Base-by-base conservation (phyloP, 2,113 vertebrate species). In the Corvus cornix region DNA sequence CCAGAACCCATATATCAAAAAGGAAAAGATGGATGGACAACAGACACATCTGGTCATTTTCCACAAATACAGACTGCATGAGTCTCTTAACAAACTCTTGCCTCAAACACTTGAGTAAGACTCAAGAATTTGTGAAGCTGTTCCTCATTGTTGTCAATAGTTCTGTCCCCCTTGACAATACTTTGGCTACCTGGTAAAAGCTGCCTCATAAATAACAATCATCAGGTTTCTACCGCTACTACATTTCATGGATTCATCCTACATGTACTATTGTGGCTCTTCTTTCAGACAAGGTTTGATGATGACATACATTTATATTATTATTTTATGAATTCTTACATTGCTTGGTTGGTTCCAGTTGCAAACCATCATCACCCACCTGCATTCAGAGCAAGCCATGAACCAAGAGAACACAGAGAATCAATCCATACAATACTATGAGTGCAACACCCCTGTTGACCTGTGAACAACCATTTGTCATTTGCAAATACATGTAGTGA, bases 401-500 rank as follows among this genome's bases (percentile, higher is more conserved):
- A 81, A 60, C 6, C 41, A 46, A 60, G 31, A 74, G 19, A 82
- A 24, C 26, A n/a, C 1, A 39, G 37, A 84, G 33, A 77, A 75
- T 16, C 19, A 33, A 58, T 16, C 37, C 37, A 19, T 19, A 43
- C 2, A 2, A n/a, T 8, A 27, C 16, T 4, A 1, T 22, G 24
- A 67, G 24, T 11, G 11, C 48, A 91, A 56, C 19, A 37, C 3
- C 12, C 10, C 48, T 21, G 4, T 0, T 76, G 59, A 56, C 56
- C 13, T 33, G 35, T 26, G 74, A 39, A 16, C 55, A 80, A 37
- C 31, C 16, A 73, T 43, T 11, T 63, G 17, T 26, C 2, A 4
- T 39, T 49, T 60, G 62, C 31, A 77, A 64, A 81, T 20, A 35
- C 9, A 28, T 0, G 0, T 1, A 59, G 22, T 23, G 44, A 83